These are phyloP conservation scores for Cherax destructor DNA, from an alignment of 1,140 invertebrate genomes.

Conservation along the genomic window DNA sequence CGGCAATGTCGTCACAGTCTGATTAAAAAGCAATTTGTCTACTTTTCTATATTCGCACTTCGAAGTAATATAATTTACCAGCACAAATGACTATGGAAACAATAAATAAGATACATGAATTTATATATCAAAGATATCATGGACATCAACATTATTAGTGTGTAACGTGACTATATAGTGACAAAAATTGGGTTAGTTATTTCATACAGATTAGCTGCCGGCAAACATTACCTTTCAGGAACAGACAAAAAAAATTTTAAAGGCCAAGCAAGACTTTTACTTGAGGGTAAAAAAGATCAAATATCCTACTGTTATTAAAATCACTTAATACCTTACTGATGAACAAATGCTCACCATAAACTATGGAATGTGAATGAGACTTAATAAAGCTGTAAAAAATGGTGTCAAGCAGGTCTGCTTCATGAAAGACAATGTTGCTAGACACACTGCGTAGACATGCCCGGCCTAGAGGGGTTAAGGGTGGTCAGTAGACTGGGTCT, in stretches of 20 bases:
- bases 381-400: constrained; percentile 43
- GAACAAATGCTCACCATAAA: constrained; percentile 15
- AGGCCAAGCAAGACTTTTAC: constrained; percentile 52
- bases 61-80: constrained; percentile 25
- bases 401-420: constrained; percentile 58
- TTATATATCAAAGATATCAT: constrained; percentile 43
- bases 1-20: constrained; percentile 19
- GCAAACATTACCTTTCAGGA: constrained; percentile 69
- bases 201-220: constrained; percentile 53
- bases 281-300: not conserved
- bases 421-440: constrained; percentile 65
- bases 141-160: constrained; percentile 67
- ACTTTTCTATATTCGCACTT: constrained; percentile 29
- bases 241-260: constrained; percentile 54
- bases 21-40: constrained; percentile 23
- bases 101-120: constrained; percentile 55
- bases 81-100: constrained; percentile 55
- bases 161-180: constrained; percentile 67
- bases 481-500: constrained; percentile 15
- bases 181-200: constrained; percentile 64
- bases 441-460: constrained; percentile 38
- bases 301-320: constrained; percentile 33
- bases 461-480: constrained; percentile 26
- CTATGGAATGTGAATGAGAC: constrained; percentile 65
- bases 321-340: not conserved